Evolutionary conservation across 2,113 vertebrate species (phyloP), one percentile per base, ranked within the genome.

Genomic region (Syrrhaptes paradoxus): DNA sequence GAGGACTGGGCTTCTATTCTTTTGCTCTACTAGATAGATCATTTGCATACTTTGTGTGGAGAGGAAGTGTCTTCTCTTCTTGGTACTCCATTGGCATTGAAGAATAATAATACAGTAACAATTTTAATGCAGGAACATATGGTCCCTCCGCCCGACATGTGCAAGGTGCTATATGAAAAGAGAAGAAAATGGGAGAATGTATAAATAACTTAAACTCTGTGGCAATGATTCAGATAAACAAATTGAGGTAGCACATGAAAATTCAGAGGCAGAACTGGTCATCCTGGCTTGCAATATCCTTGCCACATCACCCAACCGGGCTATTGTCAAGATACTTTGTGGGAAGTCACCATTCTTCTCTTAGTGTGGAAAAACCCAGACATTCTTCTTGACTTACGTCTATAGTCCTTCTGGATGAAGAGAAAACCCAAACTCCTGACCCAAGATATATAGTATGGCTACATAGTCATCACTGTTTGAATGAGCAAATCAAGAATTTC

Each of bases 121-220:
- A 73, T 79, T 62, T 87, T n/a, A 82, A 72, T 11, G 5, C 49
- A 48, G 20, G 8, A 54, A 8, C 13, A 43, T 0, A 4, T 7
- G 18, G 36, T 54, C 25, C 6, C 1, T 11, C 11, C 7, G 4
- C 1, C 2, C 10, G 2, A 13, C 16, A 45, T 0, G 0, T 71
- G 5, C 17, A 57, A 76, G 31, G 43, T 7, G 26, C 11, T 7
- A 1, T n/a, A 61, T 3, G 65, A 20, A 68, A 67, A 68, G 36
- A 89, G 28, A 85, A 94, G 10, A 81, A 89, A 78, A 70, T 17
- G 2, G 2, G 22, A 68, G 6, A 68, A 65, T 2, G 13, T 32
- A 62, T 58, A 58, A 43, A 71, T 45, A 82, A 43, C 17, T 82
- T 48, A 26, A 59, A 65, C 41, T 91, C 14, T 68, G 41, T 73